These are phyloP conservation scores for Syritta pipiens DNA, from an alignment of 2,888 invertebrate genomes.

Conservation along the genomic window DNA sequence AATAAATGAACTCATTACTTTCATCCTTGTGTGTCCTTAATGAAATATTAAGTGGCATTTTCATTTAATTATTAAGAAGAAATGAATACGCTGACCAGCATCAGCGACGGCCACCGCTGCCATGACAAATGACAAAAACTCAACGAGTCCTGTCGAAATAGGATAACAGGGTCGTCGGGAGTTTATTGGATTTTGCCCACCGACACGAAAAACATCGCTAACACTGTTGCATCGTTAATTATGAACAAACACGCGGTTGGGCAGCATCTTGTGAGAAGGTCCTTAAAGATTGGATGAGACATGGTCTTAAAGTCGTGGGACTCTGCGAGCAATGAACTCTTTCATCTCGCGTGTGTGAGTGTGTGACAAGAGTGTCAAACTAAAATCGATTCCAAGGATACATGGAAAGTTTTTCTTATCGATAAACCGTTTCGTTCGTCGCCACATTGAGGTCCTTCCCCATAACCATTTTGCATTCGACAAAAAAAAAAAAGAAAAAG, in stretches of 20 bases:
- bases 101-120: background rate
- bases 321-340: no score
- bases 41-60: slow-evolving; percentile 68
- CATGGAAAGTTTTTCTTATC: slow-evolving; percentile 54
- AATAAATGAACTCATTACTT: slow-evolving; percentile 67
- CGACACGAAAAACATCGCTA: slow-evolving; percentile 17
- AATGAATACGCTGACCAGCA: slow-evolving; percentile 25
- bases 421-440: slow-evolving; percentile 27
- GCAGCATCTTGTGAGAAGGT: no score
- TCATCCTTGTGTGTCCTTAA: slow-evolving; percentile 56
- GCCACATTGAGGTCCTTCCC: background rate
- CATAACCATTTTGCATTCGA: slow-evolving; percentile 35
- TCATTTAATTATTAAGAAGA: slow-evolving; percentile 67
- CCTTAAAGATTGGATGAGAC: no score
- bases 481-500: no score
- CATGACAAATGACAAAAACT: slow-evolving; percentile 47
- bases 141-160: slow-evolving; percentile 13
- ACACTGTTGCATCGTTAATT: slow-evolving; percentile 29
- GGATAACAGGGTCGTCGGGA: slow-evolving; percentile 1
- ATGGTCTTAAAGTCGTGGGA: no score
- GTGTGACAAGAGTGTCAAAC: no score
- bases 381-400: slow-evolving; percentile 46
- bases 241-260: slow-evolving; percentile 16
- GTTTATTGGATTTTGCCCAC: background rate
- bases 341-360: no score